Base-by-base conservation (phyloP, 2,113 vertebrate genomes). In the Oreochromis aureus region DNA sequence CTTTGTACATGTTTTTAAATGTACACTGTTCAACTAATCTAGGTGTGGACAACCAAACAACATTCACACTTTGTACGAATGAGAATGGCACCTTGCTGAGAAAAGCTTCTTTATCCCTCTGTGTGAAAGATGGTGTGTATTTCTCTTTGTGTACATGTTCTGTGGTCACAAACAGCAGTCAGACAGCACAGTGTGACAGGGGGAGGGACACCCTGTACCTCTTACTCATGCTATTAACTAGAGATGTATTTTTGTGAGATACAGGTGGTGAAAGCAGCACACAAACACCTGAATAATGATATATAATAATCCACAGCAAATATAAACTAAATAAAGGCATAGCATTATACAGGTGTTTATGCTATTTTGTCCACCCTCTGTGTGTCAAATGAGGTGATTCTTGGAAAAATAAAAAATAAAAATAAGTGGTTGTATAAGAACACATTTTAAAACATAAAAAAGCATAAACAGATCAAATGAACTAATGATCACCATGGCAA, bases 401-500 rank as follows among this genome's bases (percentile, higher is more conserved):
- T 34, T 81, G 32, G 32, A 39, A 66, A 39, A 39, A 34, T 76
- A 44, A 19, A 71, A 69, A 27, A 69, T 39, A 69, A 39, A 69
- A 39, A 69, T 69, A 39, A 91, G 83, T 16, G 3, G 46, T 84
- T 59, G 34, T 8, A 59, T 27, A 83, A 87, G 6, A 83, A 87
- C 12, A 61, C 11, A 81, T 34, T 76, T 56, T 4, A 85, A 83
- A 86, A 83, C 32, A 63, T 24, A 82, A 89, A 86, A 86, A 80
- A 39, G 5, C 10, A 61, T 34, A 81, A 91, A 87, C 6, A 16
- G 82, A 81, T 63, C 22, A 82, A 89, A 87, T 34, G 10, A 83
- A 90, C 39, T 54, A 73, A 87, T 88, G 89, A 89, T 87, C 89
- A 94, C 93, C 94, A 94, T 94, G 93, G 93, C 95, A 94, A 93